Base-by-base conservation (phyloP, 2,797 vertebrate genomes). In the Trachurus trachurus region DNA sequence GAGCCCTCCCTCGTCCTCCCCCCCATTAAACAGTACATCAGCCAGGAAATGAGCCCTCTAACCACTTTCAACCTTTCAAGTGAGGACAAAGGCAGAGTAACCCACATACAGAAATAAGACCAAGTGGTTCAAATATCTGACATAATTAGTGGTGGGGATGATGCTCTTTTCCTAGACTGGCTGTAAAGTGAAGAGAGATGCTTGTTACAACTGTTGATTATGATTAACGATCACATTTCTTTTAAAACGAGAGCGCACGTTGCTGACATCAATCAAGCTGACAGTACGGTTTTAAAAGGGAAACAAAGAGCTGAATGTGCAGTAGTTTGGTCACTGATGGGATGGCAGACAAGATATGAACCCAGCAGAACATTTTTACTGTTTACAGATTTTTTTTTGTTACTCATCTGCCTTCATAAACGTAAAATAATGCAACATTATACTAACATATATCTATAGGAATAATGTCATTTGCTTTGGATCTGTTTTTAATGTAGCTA, bases 21-120 rank as follows among this genome's bases (percentile, higher is more conserved):
- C 65, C 74, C 26, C 26, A 78, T 76, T 29, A 70, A 1, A 85
- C 71, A 77, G 21, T 13, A 47, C 71, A 80, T 83, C 82, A 88
- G 64, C 21, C 84, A 66, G 42, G 26, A 77, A 85, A 84, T 74
- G 60, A 74, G 67, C 78, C 75, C 40, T 47, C 58, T 34, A 53
- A 66, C 59, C 76, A 74, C 47, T 21, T 52, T 61, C 12, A 56
- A 64, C 47, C 62, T 66, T 59, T 60, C 53, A 68, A 68, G n/a
- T 68, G 64, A 59, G 15, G 69, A 76, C 60, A 47, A 47, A 66
- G 58, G 60, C 11, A 62, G 59, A 71, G 60, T 58, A 29, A 72
- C 42, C 47, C 21, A 47, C 21, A 5, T 26, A 53, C n/a, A 59
- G 54, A 22, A 13, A 26, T 45, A 71, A 12, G 21, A 40, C 9